Conservation (phyloP, 2,888 invertebrate genomes). For the Agapetus fuscipes region DNA sequence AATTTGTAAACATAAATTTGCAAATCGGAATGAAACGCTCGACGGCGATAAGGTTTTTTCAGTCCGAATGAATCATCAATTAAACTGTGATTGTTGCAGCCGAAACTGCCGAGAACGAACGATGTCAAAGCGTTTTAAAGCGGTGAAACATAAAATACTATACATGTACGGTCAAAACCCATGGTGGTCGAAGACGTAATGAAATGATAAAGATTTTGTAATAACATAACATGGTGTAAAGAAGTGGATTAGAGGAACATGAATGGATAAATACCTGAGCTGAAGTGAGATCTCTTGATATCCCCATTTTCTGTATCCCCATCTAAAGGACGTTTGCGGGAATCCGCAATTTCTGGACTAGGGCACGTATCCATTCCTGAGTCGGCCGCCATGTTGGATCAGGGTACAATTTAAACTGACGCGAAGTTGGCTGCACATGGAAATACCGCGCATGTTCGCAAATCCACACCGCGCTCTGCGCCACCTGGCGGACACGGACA, state of each 20-base stretch:
- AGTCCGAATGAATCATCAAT: constrained; percentile 8
- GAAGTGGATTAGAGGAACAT: constrained; percentile 10
- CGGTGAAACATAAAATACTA: constrained; percentile 12
- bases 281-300: constrained; percentile 84
- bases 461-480: constrained; percentile 4
- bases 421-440: constrained; percentile 11
- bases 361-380: constrained; percentile 91
- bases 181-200: constrained; percentile 19
- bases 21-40: constrained; percentile 7
- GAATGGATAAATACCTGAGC: constrained; percentile 55
- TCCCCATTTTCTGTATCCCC: constrained; percentile 81
- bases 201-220: constrained; percentile 16
- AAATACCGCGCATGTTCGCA: constrained; percentile 15
- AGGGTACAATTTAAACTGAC: constrained; percentile 16
- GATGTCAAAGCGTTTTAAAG: constrained; percentile 6
- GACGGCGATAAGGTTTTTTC: constrained; percentile 11
- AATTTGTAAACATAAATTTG: constrained; percentile 19
- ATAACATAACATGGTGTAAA: constrained; percentile 13
- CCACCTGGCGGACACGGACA: too few relatives aligned
- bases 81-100: constrained; percentile 4
- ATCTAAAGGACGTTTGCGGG: constrained; percentile 83
- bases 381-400: constrained; percentile 77
- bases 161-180: constrained; percentile 18
- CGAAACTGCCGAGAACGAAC: not conserved
- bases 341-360: constrained; percentile 85